Base-by-base conservation (phyloP, 2,888 invertebrate species). In the Pristionchus japonicus region DNA sequence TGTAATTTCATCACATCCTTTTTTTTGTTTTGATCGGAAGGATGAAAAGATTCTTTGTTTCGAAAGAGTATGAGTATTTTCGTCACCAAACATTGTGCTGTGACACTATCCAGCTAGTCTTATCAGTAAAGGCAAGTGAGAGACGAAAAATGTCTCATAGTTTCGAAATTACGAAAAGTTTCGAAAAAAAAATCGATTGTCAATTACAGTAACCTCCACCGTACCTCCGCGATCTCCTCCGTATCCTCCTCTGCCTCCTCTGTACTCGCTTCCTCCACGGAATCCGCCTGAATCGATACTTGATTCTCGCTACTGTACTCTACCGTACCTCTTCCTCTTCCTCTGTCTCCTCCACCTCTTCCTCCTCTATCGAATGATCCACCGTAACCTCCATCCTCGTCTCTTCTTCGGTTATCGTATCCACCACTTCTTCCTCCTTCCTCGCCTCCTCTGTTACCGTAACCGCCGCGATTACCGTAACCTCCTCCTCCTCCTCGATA, bases 191-290 rank as follows among this genome's bases (percentile, higher is more conserved):
- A 43, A 43, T 43, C 43, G 43, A 43, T 43, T 9, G 11, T 43
- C 43, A 6, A 11, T 43, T 6, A 11, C 11, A 43, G 43, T n/a
- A n/a, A n/a, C 43, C 43, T 43, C 43, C 6, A 11, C 3, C 0
- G 43, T 43, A 40, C 80, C 80, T 80, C 43, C 80, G 20, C n/a
- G 9, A n/a, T 13, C n/a, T 13, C 80, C 80, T 80, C 43, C n/a
- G 13, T 11, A 43, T n/a, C 37, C 80, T 80, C 80, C 80, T 80
- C 80, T 80, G 43, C 43, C 43, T 43, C 80, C 80, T 80, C 80
- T 1, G 23, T 43, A 43, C n/a, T 13, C 31, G 3, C 37, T 34
- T 4, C 31, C 20, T 70, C 31, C 70, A 23, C 52, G 52, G 6
- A 23, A 57, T 20, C 52, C 52, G 6, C 52, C 52, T 57, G 52